Evolutionary conservation across 2,888 invertebrate species (phyloP), one percentile per base, ranked within the genome.

Genomic region (Parascotia fuliginaria): DNA sequence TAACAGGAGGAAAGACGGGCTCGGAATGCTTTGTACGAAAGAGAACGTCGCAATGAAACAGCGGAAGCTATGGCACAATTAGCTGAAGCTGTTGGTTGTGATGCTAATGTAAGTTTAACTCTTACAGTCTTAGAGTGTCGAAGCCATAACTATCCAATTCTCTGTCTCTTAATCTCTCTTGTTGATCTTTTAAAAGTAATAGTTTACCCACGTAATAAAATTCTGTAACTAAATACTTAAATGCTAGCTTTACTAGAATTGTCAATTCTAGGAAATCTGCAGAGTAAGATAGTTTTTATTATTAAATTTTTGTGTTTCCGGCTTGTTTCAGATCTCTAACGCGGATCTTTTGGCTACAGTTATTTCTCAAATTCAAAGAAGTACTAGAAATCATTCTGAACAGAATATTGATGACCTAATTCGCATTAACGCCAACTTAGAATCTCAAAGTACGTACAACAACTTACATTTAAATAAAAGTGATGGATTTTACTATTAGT

Each of bases 11-110:
- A 85, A 42, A 56, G 77, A 0, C 76, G 81, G 1, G 79, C 80
- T 1, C 75, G 83, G 6, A 85, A 83, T 22, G 79, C 83, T 0
- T 73, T 66, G 3, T 85, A 83, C 32, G 83, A 83, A 45, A 69
- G 77, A 24, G 79, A 81, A 58, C 67, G 83, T 9, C 70, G 84
- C 7, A 57, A 64, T 14, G 79, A 79, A 34, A 70, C 66, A 1
- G 70, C 83, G 1, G 71, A 74, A 13, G 79, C 76, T 0, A 72
- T 78, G 62, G 36, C 56, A 0, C 55, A 76, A 3, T 47, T 85
- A 0, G 75, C 77, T 0, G 63, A 66, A 37, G 79, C 75, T 9
- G 63, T 66, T 0, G 55, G 71, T 1, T 77, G 75, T 16, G 63
- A 75, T 27, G 27, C 63, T 31, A 61, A 55, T 14, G 80, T 82